These are phyloP conservation scores for Apantesis nais DNA, from an alignment of 2,888 invertebrate genomes.

Conservation along the genomic window DNA sequence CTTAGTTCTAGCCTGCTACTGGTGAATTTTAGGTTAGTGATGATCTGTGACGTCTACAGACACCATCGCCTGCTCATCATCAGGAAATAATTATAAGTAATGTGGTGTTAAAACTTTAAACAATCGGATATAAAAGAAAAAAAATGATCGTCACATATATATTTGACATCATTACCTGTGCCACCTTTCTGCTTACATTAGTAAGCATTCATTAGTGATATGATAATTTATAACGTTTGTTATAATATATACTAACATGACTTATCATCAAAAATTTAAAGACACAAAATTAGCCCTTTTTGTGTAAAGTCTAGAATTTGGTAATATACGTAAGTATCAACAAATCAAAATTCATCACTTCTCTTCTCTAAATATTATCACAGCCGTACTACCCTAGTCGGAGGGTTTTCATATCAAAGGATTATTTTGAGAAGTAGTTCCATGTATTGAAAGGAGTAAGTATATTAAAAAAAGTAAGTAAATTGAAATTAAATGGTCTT, in stretches of 20 bases:
- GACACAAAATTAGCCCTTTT: not conserved
- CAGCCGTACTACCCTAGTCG: not conserved
- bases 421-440: constrained; percentile 3
- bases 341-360: not conserved
- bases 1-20: too few species aligned
- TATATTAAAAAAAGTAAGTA: not conserved
- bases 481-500: not conserved
- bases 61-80: too few species aligned
- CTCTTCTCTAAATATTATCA: not conserved
- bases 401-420: constrained; percentile 2
- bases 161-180: not conserved
- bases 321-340: not conserved
- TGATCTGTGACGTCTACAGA: too few species aligned
- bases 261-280: not conserved
- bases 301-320: not conserved
- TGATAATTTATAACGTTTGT: not conserved
- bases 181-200: not conserved
- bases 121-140: not conserved
- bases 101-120: not conserved
- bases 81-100: too few species aligned
- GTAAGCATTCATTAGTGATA: not conserved
- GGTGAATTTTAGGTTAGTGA: too few species aligned
- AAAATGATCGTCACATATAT: not conserved
- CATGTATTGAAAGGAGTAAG: constrained; percentile 3
- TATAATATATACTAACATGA: too few species aligned